Evolutionary conservation across 2,888 invertebrate species (phyloP).

Genomic region (Athripsodes cinereus): DNA sequence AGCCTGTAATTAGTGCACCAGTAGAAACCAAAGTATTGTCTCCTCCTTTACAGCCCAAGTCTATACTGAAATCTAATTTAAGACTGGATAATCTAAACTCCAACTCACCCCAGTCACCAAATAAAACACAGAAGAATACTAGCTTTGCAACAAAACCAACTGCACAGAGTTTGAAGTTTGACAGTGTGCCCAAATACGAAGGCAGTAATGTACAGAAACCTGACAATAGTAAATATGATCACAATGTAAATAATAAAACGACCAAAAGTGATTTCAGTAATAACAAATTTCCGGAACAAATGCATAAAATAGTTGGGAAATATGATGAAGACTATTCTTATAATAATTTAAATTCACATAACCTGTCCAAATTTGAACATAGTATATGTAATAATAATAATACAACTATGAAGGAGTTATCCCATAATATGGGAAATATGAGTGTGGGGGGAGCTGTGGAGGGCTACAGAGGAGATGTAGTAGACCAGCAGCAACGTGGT

Average conservation of each 20-base stretch:
- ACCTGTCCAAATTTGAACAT: slow-evolving; percentile 21
- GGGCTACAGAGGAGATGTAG: slow-evolving; percentile 14
- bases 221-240: slow-evolving; percentile 25
- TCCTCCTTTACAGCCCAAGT: slow-evolving; percentile 38
- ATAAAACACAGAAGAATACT: slow-evolving; percentile 26
- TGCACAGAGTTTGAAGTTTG: slow-evolving; percentile 26
- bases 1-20: not conserved
- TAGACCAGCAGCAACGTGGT: slow-evolving; percentile 13
- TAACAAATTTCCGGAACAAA: slow-evolving; percentile 24
- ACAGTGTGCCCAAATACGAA: slow-evolving; percentile 23
- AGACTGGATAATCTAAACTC: slow-evolving; percentile 25
- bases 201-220: slow-evolving; percentile 8
- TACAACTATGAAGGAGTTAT: slow-evolving; percentile 16
- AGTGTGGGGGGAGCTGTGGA: slow-evolving; percentile 14
- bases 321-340: slow-evolving; percentile 24
- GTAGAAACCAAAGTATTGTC: slow-evolving; percentile 15
- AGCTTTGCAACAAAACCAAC: slow-evolving; percentile 26
- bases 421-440: slow-evolving; percentile 23
- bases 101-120: slow-evolving; percentile 26
- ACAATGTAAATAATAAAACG: slow-evolving; percentile 25
- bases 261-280: slow-evolving; percentile 20
- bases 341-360: slow-evolving; percentile 21
- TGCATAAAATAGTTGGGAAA: slow-evolving; percentile 14
- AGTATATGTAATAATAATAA: slow-evolving; percentile 16
- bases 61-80: slow-evolving; percentile 46